Percentiles rank a stretch among this genome's conserved stretches.
Conservation (phyloP, 1,140 invertebrate species). For the Macrobrachium rosenbergii region DNA sequence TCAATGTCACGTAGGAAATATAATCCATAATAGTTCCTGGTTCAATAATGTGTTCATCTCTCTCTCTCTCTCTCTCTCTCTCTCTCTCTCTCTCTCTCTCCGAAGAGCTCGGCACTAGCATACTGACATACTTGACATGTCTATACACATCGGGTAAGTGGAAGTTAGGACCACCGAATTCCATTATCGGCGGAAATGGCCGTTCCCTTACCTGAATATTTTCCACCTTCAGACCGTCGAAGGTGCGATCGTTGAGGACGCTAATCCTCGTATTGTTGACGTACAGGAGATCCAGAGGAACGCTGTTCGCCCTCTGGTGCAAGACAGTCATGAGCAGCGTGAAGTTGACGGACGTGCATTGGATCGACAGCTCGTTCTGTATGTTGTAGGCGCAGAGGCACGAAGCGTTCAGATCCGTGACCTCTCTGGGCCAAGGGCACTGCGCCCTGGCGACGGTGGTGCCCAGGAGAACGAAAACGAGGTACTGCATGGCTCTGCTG, state of each 20-base stretch:
- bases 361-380: slow-evolving; percentile 84
- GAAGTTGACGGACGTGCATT: slow-evolving; percentile 91
- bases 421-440: slow-evolving; percentile 85
- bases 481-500: neutral
- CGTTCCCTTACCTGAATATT: slow-evolving; percentile 63
- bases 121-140: neutral
- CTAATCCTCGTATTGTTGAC: slow-evolving; percentile 87
- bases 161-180: neutral
- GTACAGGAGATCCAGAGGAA: slow-evolving; percentile 86
- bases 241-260: slow-evolving; percentile 77
- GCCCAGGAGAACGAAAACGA: slow-evolving; percentile 31
- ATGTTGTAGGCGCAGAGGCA: slow-evolving; percentile 87
- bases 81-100: neutral
- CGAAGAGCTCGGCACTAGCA: neutral
- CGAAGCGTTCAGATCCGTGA: slow-evolving; percentile 81
- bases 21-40: neutral
- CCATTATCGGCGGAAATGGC: neutral
- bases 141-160: neutral
- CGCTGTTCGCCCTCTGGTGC: slow-evolving; percentile 74
- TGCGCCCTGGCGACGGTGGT: slow-evolving; percentile 72
- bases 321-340: slow-evolving; percentile 79
- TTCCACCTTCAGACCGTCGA: slow-evolving; percentile 82
- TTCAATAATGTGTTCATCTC: neutral
- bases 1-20: neutral
- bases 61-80: slow-evolving; percentile 5